These are phyloP conservation scores for Carlito syrichta DNA, from an alignment of 2,113 vertebrate species.

Conservation along the genomic window DNA sequence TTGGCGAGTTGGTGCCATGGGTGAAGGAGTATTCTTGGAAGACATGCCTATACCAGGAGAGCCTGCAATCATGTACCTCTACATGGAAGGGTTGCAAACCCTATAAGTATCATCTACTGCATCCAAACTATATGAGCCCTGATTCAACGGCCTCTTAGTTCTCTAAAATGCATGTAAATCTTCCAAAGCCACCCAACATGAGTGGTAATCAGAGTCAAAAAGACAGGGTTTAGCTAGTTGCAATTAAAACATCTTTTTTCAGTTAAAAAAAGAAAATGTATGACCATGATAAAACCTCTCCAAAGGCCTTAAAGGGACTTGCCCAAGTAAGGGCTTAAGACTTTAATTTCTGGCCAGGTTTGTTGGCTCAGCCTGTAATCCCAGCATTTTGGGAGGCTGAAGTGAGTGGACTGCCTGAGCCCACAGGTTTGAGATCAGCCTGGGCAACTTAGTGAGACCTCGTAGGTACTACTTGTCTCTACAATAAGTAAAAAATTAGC, in stretches of 20 bases:
- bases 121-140: not conserved
- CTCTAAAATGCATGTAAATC: not conserved
- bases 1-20: not conserved
- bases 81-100: not conserved
- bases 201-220: not conserved
- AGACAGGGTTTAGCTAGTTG: not conserved
- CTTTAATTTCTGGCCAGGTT: not conserved
- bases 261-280: not conserved
- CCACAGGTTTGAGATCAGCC: too few species aligned
- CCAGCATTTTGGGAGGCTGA: too few species aligned
- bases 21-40: not conserved
- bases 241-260: not conserved
- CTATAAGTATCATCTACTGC: not conserved
- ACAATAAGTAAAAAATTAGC: too few species aligned
- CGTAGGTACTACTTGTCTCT: too few species aligned
- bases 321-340: not conserved
- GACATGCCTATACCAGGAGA: not conserved
- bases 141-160: not conserved
- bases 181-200: not conserved
- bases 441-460: too few species aligned
- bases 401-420: too few species aligned
- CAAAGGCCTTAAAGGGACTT: not conserved
- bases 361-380: too few species aligned
- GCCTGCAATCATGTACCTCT: not conserved
- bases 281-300: not conserved